These are phyloP conservation scores for Barypeithes pellucidus DNA, from an alignment of 2,888 invertebrate species.

Conservation along the genomic window DNA sequence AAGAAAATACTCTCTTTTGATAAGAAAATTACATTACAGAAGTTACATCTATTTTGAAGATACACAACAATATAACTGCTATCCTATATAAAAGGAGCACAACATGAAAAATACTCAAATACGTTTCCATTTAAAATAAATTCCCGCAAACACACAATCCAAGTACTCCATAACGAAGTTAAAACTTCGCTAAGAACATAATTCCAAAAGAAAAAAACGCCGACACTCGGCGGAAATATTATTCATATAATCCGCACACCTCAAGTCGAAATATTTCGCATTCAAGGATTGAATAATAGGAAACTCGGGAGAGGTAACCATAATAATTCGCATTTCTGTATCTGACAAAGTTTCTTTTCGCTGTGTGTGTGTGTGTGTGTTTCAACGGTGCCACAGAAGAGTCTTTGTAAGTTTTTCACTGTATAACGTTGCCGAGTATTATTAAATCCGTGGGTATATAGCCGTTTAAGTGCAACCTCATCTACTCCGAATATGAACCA, in stretches of 20 bases:
- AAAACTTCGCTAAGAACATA: constrained; percentile 48
- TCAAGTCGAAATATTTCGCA: constrained; percentile 31
- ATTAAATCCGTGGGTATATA: too few species aligned
- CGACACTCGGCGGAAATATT: constrained; percentile 44
- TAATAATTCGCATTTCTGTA: constrained; percentile 52
- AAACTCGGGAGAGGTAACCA: constrained; percentile 52
- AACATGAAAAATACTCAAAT: too few species aligned
- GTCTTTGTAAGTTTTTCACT: constrained; percentile 29
- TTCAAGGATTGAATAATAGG: constrained; percentile 53
- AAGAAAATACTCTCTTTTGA: too few species aligned
- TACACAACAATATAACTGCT: too few species aligned
- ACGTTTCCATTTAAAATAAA: not conserved
- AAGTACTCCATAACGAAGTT: constrained; percentile 28
- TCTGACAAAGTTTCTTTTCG: constrained; percentile 53
- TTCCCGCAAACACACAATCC: not conserved
- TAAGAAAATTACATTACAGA: too few species aligned
- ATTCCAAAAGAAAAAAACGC: constrained; percentile 33
- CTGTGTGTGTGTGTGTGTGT: constrained; percentile 31
- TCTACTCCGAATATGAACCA: too few species aligned
- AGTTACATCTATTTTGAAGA: too few species aligned
- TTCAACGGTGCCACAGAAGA: constrained; percentile 38
- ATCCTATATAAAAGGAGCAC: too few species aligned
- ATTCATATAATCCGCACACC: constrained; percentile 50
- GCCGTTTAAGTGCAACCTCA: too few species aligned
- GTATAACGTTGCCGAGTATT: constrained; percentile 8